Percentiles rank a stretch among this genome's conserved stretches.
phyloP scores from a whole-genome alignment of 2,797 vertebrate genomes.

The Eleutherodactylus coqui region DNA sequence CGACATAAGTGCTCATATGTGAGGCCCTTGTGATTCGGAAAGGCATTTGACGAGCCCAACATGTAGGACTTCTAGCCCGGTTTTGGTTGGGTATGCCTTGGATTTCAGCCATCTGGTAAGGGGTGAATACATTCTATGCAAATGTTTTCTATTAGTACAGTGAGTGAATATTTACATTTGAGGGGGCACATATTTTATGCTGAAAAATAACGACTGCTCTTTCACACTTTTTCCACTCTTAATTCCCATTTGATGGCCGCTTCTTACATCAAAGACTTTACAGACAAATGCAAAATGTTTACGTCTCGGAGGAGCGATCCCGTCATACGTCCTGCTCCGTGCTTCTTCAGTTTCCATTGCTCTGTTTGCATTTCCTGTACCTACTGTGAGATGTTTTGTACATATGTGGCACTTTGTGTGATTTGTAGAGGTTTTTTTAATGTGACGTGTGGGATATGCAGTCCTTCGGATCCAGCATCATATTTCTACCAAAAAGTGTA shows the following conservation, averaged over 20 bases:
- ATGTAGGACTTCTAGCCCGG: not conserved
- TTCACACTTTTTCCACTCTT: not conserved
- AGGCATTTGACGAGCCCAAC: too few species aligned
- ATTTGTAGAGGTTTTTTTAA: slow-evolving; percentile 32
- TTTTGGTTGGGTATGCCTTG: not conserved
- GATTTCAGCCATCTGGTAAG: not conserved
- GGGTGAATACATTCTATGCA: not conserved
- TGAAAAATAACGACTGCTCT: too few species aligned
- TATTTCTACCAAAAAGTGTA: slow-evolving; percentile 38
- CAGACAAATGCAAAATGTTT: slow-evolving; percentile 20
- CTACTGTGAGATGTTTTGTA: slow-evolving; percentile 29
- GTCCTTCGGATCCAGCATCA: slow-evolving; percentile 52
- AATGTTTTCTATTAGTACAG: not conserved
- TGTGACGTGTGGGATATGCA: slow-evolving; percentile 42
- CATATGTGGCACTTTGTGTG: slow-evolving; percentile 48
- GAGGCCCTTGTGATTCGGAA: not conserved
- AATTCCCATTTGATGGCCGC: not conserved
- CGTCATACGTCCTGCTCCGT: not conserved
- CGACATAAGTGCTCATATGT: not conserved
- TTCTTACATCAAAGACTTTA: slow-evolving; percentile 11
- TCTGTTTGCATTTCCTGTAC: not conserved
- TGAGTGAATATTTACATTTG: not conserved
- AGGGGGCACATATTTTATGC: not conserved
- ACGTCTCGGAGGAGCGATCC: slow-evolving; percentile 12
- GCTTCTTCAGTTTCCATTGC: not conserved